Evolutionary conservation across 2,888 invertebrate genomes (phyloP), one percentile per base, ranked within the genome.

Genomic region (Campoplex capitator): DNA sequence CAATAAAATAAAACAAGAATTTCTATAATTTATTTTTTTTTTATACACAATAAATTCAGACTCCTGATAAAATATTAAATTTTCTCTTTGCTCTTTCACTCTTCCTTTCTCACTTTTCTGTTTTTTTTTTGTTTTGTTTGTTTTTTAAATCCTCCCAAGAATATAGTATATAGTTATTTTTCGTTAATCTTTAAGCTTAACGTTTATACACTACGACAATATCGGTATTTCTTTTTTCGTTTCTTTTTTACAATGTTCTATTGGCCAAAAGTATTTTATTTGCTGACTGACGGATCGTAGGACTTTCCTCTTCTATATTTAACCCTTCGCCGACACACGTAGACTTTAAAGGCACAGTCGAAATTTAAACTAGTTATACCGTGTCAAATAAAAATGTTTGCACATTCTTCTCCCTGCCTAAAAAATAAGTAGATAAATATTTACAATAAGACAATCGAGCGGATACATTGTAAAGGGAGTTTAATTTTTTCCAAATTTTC

Each of bases 141-240:
- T 38, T 68, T 83, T 81, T 91, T 91, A 91, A 91, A 90, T 91
- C 89, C 87, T 90, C 90, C 89, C 89, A 92, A 92, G 91, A 92
- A 93, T 92, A 92, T 91, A 92, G 90, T 42, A 42, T 90, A 87
- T 88, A 54, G 65, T 77, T 42, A 32, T 58, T 42, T 84, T 74
- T 81, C 79, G 73, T 81, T 35, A 71, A 32, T 88, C 45, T 86
- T 82, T 85, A 83, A 87, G 84, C 85, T 85, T 80, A 85, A 85
- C 85, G 84, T 92, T 87, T 88, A 86, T 90, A 91, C 90, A 90
- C 89, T 92, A 91, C 89, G 77, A 89, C 89, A 79, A 90, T 91
- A 90, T 90, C 89, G 90, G 81, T 88, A 89, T 74, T 85, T 90
- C 88, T 84, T 51, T 67, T 42, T 28, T 76, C 54, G n/a, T 18